These are phyloP conservation scores for Columba livia DNA, from an alignment of 2,113 vertebrate genomes.

Conservation along the genomic window DNA sequence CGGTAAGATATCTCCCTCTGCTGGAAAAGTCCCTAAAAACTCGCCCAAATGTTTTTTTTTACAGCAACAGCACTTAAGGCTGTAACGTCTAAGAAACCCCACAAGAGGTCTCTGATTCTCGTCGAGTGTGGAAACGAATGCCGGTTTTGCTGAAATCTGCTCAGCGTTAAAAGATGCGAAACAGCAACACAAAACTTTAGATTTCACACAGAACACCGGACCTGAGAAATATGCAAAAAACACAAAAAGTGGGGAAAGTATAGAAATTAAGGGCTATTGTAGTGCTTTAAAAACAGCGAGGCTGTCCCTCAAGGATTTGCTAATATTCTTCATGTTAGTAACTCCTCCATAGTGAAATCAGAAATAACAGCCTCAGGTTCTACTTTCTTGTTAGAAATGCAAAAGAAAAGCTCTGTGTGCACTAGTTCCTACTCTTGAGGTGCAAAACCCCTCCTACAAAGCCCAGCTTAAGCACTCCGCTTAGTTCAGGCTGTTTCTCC, in stretches of 20 bases:
- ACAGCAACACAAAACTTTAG: not conserved
- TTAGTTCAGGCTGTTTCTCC: no score
- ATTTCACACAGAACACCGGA: not conserved
- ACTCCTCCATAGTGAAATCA: fast-evolving
- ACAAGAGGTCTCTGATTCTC: not conserved
- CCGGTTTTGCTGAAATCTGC: not conserved
- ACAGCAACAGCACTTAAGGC: not conserved
- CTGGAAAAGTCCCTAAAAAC: conserved; percentile 32
- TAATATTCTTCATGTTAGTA: not conserved
- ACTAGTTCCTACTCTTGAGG: not conserved
- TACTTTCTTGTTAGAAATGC: not conserved
- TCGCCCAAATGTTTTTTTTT: not conserved
- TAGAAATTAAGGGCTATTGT: not conserved
- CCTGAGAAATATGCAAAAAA: not conserved
- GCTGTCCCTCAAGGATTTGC: not conserved
- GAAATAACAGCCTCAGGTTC: not conserved
- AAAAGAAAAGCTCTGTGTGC: not conserved
- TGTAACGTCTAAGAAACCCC: not conserved
- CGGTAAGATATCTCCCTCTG: conserved; percentile 78
- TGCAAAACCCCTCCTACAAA: not conserved
- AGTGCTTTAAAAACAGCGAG: not conserved
- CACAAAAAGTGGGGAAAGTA: fast-evolving
- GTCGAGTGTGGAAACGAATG: not conserved
- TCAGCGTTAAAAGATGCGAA: not conserved
- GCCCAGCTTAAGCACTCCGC: not conserved